Evolutionary conservation across 2,113 vertebrate genomes (phyloP).

Genomic region (Clarias gariepinus): DNA sequence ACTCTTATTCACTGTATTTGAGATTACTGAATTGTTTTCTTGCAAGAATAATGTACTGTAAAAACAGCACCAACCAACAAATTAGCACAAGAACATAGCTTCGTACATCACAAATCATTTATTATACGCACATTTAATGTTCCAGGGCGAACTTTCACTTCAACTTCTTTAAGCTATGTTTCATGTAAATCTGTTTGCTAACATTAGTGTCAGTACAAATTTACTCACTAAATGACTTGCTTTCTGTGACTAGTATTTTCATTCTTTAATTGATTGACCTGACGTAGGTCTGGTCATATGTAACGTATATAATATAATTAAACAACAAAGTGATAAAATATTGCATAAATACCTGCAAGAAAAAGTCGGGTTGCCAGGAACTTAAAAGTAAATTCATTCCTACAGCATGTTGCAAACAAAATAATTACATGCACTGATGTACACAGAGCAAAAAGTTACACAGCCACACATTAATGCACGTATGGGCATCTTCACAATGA

Average conservation of each 20-base stretch:
- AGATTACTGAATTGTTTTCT: background rate
- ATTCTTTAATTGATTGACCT: background rate
- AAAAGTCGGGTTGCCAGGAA: background rate
- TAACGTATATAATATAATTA: background rate
- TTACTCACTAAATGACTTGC: background rate
- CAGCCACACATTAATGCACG: constrained; percentile 17
- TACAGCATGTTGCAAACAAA: constrained; percentile 19
- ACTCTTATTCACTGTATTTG: background rate
- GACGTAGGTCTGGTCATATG: background rate
- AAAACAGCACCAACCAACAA: background rate
- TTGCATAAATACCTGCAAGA: background rate
- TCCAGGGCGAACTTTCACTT: background rate
- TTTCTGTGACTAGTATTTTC: background rate
- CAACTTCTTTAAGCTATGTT: background rate
- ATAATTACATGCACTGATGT: constrained; percentile 29
- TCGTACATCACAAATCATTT: background rate
- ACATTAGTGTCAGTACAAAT: background rate
- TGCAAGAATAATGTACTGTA: background rate
- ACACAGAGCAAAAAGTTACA: constrained; percentile 31
- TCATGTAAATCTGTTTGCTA: background rate
- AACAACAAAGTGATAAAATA: background rate
- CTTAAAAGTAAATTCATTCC: constrained; percentile 10
- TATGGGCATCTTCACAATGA: background rate
- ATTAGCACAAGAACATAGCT: background rate
- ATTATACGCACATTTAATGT: background rate